Evolutionary conservation across 2,113 vertebrate genomes (phyloP).

Genomic region (Halcyon senegalensis): DNA sequence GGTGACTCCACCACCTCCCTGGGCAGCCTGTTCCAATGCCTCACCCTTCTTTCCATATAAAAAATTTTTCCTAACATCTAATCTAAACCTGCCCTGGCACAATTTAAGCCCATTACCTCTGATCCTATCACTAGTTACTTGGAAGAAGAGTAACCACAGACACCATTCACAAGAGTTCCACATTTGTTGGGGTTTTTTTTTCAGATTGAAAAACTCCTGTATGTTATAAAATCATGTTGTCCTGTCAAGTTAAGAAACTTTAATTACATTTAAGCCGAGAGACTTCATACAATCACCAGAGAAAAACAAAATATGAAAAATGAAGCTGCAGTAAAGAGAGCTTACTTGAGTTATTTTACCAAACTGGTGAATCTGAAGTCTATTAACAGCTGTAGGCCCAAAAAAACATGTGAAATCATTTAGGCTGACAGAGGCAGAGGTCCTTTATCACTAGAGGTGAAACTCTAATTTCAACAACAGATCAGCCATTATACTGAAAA

Average conservation of each 20-base stretch:
- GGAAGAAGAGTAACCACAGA: no score
- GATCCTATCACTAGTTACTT: no score
- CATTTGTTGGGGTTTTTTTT: background rate
- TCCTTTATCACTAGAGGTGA: background rate
- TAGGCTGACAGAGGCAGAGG: background rate
- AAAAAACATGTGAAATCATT: background rate
- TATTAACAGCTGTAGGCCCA: background rate
- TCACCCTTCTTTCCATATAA: no score
- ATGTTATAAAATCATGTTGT: background rate
- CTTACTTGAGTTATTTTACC: conserved; percentile 9
- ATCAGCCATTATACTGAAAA: background rate
- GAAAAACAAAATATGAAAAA: conserved; percentile 51
- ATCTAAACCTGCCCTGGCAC: no score
- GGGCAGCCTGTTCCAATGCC: no score
- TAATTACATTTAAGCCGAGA: conserved; percentile 45
- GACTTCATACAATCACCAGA: background rate
- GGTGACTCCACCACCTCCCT: no score
- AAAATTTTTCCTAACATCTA: no score
- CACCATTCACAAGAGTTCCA: no score
- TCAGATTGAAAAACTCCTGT: background rate
- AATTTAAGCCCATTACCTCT: no score
- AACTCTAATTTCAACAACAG: background rate
- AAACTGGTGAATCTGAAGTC: conserved; percentile 1
- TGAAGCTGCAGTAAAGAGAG: background rate
- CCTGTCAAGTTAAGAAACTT: conserved; percentile 6